Percentiles rank a stretch among this genome's conserved stretches.
These are phyloP conservation scores for Kryptolebias marmoratus DNA, from an alignment of 2,113 vertebrate genomes.

Conservation along the genomic window DNA sequence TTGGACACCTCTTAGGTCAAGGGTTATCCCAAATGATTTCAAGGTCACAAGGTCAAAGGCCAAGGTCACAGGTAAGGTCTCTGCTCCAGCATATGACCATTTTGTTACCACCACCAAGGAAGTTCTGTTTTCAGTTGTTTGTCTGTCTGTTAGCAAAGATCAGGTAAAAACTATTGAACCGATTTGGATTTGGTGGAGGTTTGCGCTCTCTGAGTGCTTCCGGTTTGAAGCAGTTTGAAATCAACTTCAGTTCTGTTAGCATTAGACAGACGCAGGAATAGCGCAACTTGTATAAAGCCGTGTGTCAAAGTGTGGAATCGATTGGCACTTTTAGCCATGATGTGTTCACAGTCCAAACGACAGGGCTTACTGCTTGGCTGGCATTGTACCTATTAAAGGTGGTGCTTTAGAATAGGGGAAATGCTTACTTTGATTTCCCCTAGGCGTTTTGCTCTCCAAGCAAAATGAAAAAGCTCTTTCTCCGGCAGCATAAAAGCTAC, in stretches of 20 bases:
- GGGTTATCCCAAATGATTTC: too few relatives aligned
- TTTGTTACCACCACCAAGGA: too few relatives aligned
- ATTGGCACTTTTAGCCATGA: conserved; percentile 56
- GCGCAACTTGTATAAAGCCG: conserved; percentile 29
- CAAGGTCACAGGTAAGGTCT: too few relatives aligned
- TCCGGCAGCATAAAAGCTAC: conserved; percentile 51
- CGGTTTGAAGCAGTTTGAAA: not conserved
- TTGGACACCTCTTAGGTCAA: too few relatives aligned
- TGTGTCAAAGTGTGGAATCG: conserved; percentile 18
- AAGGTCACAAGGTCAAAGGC: too few relatives aligned
- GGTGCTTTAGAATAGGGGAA: conserved; percentile 70
- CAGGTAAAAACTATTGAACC: too few relatives aligned
- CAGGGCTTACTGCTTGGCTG: conserved; percentile 65
- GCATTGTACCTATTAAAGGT: conserved; percentile 73
- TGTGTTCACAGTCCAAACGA: conserved; percentile 66
- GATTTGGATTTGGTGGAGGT: too few relatives aligned
- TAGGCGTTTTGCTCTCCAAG: conserved; percentile 71
- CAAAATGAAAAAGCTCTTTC: conserved; percentile 68
- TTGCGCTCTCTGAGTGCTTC: too few relatives aligned
- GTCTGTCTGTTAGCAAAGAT: too few relatives aligned
- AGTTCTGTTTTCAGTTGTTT: too few relatives aligned
- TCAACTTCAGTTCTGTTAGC: not conserved
- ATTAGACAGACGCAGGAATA: conserved; percentile 14
- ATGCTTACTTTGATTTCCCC: conserved; percentile 79
- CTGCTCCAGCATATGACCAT: too few relatives aligned